phyloP scores from a whole-genome alignment of 2,797 vertebrate species.

The Serranus cabrilla region DNA sequence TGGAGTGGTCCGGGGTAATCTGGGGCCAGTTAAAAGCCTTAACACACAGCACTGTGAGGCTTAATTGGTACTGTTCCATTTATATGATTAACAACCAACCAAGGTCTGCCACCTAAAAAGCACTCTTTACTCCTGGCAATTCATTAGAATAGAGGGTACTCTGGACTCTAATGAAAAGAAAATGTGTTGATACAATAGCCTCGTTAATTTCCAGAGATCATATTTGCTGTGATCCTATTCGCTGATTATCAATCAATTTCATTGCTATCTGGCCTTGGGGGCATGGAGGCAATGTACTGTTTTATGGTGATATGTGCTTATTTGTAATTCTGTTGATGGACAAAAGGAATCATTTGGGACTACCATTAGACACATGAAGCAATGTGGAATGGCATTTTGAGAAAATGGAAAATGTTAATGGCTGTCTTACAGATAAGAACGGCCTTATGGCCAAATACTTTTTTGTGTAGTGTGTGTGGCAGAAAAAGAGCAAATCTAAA shows the following conservation, averaged over 20 bases:
- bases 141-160: slow-evolving; percentile 73
- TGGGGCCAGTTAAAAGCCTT: slow-evolving; percentile 76
- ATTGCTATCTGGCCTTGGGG: slow-evolving; percentile 61
- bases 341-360: slow-evolving; percentile 52
- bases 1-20: slow-evolving; percentile 72
- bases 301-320: slow-evolving; percentile 73
- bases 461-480: neutral
- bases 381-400: slow-evolving; percentile 42
- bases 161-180: slow-evolving; percentile 80
- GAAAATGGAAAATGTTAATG: slow-evolving; percentile 53
- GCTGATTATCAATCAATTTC: slow-evolving; percentile 76
- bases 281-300: slow-evolving; percentile 67
- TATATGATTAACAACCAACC: slow-evolving; percentile 79
- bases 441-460: neutral
- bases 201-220: slow-evolving; percentile 76
- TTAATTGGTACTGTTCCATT: slow-evolving; percentile 80
- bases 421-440: slow-evolving; percentile 15
- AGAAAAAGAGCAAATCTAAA: neutral
- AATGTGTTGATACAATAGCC: slow-evolving; percentile 79
- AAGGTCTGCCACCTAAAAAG: slow-evolving; percentile 72
- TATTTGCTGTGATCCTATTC: slow-evolving; percentile 71
- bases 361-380: slow-evolving; percentile 36
- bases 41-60: slow-evolving; percentile 58
- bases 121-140: slow-evolving; percentile 73
- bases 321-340: slow-evolving; percentile 73